These are phyloP conservation scores for Meleagris gallopavo DNA, from an alignment of 2,113 vertebrate genomes.

Conservation along the genomic window DNA sequence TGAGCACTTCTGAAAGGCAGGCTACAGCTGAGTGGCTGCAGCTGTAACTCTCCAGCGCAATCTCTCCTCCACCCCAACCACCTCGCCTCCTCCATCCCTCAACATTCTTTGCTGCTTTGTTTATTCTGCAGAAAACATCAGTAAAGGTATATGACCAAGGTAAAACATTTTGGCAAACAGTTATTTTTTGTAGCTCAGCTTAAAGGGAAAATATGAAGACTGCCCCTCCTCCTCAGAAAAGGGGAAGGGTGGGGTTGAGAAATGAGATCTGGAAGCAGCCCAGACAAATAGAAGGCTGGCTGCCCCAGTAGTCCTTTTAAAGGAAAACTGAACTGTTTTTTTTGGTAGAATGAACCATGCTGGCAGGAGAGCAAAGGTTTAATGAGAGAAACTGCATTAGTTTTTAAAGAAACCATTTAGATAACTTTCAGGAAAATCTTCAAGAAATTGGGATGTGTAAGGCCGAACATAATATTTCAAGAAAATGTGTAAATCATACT, in stretches of 20 bases:
- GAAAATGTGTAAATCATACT: not conserved
- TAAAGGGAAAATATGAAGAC: slow-evolving; percentile 72
- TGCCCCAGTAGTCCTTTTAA: slow-evolving; percentile 63
- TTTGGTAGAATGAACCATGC: slow-evolving; percentile 35
- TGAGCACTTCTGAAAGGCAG: slow-evolving; percentile 13
- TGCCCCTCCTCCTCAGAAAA: slow-evolving; percentile 50
- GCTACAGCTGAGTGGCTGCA: slow-evolving; percentile 35
- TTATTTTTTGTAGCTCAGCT: slow-evolving; percentile 76
- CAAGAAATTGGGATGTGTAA: not conserved
- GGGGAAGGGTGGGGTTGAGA: slow-evolving; percentile 59
- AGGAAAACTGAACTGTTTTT: slow-evolving; percentile 58
- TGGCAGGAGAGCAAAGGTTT: slow-evolving; percentile 14
- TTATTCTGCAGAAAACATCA: slow-evolving; percentile 81
- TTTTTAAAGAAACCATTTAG: not conserved
- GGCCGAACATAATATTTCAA: not conserved
- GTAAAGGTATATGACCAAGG: slow-evolving; percentile 67
- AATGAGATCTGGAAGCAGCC: slow-evolving; percentile 67
- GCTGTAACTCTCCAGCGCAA: slow-evolving; percentile 36
- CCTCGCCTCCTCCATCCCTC: not conserved
- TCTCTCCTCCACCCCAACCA: not conserved
- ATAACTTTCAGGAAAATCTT: not conserved
- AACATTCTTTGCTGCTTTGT: slow-evolving; percentile 77
- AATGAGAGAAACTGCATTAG: slow-evolving; percentile 4
- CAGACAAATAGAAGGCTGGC: slow-evolving; percentile 66
- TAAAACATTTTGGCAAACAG: slow-evolving; percentile 77